Percentiles rank a stretch among this genome's conserved stretches.
These are phyloP conservation scores for Crematogaster levior DNA, from an alignment of 2,888 invertebrate species.

Conservation along the genomic window DNA sequence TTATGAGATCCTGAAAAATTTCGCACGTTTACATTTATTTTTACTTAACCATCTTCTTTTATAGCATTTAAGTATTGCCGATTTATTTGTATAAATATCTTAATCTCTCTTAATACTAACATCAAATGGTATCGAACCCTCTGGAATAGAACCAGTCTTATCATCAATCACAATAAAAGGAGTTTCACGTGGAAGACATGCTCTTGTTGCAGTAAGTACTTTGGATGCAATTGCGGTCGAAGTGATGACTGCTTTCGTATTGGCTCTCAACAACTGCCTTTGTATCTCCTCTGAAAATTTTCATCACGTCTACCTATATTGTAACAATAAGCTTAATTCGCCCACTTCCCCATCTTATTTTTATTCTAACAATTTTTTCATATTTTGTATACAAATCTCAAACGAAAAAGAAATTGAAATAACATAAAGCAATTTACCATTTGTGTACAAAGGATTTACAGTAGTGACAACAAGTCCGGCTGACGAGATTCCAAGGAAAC, in stretches of 20 bases:
- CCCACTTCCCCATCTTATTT: background rate
- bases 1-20: conserved; percentile 78
- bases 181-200: conserved; percentile 36
- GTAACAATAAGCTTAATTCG: background rate
- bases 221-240: conserved; percentile 87
- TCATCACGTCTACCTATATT: background rate
- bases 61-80: conserved; percentile 5
- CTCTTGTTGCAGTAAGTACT: conserved; percentile 85
- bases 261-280: conserved; percentile 88
- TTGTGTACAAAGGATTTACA: conserved; percentile 91
- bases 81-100: background rate
- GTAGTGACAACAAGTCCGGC: conserved; percentile 91
- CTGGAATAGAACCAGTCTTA: conserved; percentile 85
- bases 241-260: conserved; percentile 89
- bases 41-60: background rate
- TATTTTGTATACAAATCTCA: background rate
- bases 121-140: conserved; percentile 88
- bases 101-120: conserved; percentile 77
- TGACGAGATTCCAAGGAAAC: conserved; percentile 89
- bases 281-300: conserved; percentile 89
- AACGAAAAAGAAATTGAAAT: background rate
- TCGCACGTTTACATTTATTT: background rate
- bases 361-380: background rate
- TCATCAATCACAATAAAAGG: conserved; percentile 83
- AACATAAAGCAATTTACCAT: conserved; percentile 78